These are phyloP conservation scores for Papilio machaon DNA, from an alignment of 1,140 invertebrate genomes.

Conservation along the genomic window DNA sequence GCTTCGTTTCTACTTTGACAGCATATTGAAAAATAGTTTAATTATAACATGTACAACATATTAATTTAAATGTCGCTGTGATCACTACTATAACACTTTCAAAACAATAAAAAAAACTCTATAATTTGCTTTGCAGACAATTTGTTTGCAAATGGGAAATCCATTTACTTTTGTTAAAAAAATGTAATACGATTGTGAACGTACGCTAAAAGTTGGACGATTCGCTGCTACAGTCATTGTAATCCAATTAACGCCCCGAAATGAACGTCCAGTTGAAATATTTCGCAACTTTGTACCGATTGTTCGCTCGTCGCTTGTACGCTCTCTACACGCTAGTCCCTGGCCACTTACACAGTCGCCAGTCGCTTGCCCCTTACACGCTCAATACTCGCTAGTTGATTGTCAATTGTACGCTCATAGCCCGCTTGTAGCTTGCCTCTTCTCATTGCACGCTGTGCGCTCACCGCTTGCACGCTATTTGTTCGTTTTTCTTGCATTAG, in stretches of 20 bases:
- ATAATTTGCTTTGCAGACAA: too few species aligned
- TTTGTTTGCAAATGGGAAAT: not conserved
- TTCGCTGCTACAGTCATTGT: not conserved
- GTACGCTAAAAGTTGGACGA: not conserved
- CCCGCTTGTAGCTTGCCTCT: not conserved
- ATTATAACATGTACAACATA: too few species aligned
- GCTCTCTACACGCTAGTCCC: too few species aligned
- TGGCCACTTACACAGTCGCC: not conserved
- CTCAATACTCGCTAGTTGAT: not conserved
- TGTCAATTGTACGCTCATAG: not conserved
- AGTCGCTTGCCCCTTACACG: not conserved
- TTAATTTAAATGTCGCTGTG: too few species aligned
- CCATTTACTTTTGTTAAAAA: not conserved
- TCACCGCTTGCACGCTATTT: not conserved
- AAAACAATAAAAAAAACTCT: too few species aligned
- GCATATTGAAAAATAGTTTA: too few species aligned
- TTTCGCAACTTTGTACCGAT: not conserved
- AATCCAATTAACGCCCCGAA: constrained; percentile 6
- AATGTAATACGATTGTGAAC: not conserved
- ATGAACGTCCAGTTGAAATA: constrained; percentile 1
- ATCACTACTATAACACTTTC: too few species aligned
- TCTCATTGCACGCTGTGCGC: not conserved
- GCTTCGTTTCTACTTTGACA: too few species aligned
- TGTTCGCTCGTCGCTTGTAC: not conserved
- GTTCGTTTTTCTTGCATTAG: constrained; percentile 8